Base-by-base conservation (phyloP, 1,140 invertebrate species). In the Euwallacea similis region DNA sequence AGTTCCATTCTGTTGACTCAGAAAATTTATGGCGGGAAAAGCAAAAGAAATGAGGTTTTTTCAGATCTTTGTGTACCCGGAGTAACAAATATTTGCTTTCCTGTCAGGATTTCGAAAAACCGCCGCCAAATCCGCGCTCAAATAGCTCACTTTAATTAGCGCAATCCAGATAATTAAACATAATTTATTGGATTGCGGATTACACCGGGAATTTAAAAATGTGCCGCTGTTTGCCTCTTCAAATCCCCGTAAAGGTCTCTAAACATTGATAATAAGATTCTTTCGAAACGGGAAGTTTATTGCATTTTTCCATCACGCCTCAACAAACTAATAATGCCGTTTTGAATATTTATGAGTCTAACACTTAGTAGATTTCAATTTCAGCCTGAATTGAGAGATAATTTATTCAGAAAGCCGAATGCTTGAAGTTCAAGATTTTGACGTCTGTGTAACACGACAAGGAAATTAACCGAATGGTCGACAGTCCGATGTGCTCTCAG, bases 361-460 rank as follows among this genome's bases (percentile, higher is more conserved):
- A 33, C 21, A 33, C 21, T 33, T 4, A 33, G 21, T 33, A 33
- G 21, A 33, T 33, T 33, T 33, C 4, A 33, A 33, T 33, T 33
- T 50, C 46, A 67, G 15, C 42, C 43, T 41, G 44, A 47, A 43
- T 67, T 59, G 7, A 10, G 21, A 10, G 46, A 13, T 44, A 16
- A 67, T 50, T 60, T 60, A 58, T 67, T 56, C 41, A 55, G n/a
- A 50, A 69, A 53, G 15, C n/a, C 16, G 41, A 65, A 15, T 21
- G 42, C 65, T 58, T 71, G 53, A 66, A 71, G 62, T 65, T 71
- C 58, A 56, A 56, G 42, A 41, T 63, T 56, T 10, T 41, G 15
- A 54, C 47, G 41, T 55, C 11, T 10, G 43, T 8, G 42, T 43
- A 16, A 42, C 64, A 41, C 46, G 66, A 68, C 56, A 69, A 69